A percentile compares a stretch with the other conserved stretches of the same genome.
These are phyloP conservation scores for Ochlodes sylvanus DNA, from an alignment of 2,888 invertebrate genomes.

Conservation along the genomic window DNA sequence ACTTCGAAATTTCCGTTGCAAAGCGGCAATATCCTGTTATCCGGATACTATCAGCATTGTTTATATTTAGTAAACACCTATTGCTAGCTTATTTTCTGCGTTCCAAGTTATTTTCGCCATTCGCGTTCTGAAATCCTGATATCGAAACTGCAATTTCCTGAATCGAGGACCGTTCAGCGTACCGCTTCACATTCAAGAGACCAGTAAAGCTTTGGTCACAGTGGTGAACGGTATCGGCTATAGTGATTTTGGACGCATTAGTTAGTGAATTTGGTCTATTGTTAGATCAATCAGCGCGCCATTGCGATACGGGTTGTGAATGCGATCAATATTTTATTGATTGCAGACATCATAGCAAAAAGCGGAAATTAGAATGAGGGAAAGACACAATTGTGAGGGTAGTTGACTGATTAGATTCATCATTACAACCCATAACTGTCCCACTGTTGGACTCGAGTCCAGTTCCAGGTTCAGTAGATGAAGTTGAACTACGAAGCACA, in stretches of 20 bases:
- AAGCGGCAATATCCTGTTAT: conserved; percentile 1
- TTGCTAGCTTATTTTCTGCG: conserved; percentile 1
- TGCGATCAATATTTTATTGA: too few relatives aligned
- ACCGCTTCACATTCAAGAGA: not conserved
- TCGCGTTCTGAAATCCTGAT: not conserved
- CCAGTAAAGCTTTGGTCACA: not conserved
- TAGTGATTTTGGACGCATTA: not conserved
- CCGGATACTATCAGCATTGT: conserved; percentile 3
- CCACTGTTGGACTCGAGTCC: too few relatives aligned
- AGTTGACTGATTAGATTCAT: too few relatives aligned
- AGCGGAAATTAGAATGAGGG: too few relatives aligned
- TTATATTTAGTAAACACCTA: conserved; percentile 16
- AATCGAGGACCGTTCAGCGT: not conserved
- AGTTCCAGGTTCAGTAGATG: too few relatives aligned
- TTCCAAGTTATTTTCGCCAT: conserved; percentile 4
- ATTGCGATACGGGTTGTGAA: too few relatives aligned
- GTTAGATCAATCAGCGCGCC: not conserved
- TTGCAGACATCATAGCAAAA: too few relatives aligned
- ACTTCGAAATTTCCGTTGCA: not conserved
- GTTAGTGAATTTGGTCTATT: not conserved
- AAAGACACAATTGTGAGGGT: too few relatives aligned
- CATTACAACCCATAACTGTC: too few relatives aligned
- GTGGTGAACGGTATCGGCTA: not conserved
- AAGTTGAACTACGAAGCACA: too few relatives aligned
- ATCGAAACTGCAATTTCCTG: conserved; percentile 14